Percentiles rank a stretch among this genome's conserved stretches.
Conservation (phyloP, 2,797 vertebrate species). For the Halcyon chelicuti region DNA sequence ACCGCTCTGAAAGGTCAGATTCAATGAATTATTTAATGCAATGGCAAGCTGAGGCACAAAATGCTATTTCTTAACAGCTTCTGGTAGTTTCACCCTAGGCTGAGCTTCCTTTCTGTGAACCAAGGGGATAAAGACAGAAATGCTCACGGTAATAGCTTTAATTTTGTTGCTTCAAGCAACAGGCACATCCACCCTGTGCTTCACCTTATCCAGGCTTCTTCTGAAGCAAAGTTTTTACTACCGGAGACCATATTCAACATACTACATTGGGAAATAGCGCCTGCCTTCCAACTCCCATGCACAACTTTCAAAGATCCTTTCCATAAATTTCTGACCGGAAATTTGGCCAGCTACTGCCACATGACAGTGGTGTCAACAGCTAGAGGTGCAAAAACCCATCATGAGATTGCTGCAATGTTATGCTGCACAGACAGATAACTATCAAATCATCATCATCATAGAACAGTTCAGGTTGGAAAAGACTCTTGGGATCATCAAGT, state of each 20-base stretch:
- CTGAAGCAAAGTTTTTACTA: not conserved
- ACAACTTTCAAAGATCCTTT: not conserved
- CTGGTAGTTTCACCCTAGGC: not conserved
- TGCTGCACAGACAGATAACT: not conserved
- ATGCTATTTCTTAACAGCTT: not conserved
- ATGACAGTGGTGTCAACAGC: not conserved
- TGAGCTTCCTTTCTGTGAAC: not conserved
- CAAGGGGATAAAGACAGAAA: not conserved
- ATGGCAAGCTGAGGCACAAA: not conserved
- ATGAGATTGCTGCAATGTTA: not conserved
- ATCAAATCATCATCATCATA: no score
- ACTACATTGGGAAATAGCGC: not conserved
- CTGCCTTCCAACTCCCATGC: not conserved
- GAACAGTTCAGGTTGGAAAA: no score
- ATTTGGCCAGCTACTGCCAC: not conserved
- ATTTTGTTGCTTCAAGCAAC: not conserved
- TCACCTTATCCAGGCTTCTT: not conserved
- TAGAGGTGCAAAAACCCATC: not conserved
- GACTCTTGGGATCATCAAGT: no score
- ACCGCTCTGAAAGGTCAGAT: slow-evolving; percentile 40
- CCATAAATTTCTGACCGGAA: not conserved
- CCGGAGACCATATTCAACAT: not conserved
- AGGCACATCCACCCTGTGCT: not conserved
- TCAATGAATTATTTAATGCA: slow-evolving; percentile 44
- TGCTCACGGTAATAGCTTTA: fast-evolving